Evolutionary conservation across 2,113 vertebrate species (phyloP), one percentile per base, ranked within the genome.

Genomic region (Hiodon alosoides): DNA sequence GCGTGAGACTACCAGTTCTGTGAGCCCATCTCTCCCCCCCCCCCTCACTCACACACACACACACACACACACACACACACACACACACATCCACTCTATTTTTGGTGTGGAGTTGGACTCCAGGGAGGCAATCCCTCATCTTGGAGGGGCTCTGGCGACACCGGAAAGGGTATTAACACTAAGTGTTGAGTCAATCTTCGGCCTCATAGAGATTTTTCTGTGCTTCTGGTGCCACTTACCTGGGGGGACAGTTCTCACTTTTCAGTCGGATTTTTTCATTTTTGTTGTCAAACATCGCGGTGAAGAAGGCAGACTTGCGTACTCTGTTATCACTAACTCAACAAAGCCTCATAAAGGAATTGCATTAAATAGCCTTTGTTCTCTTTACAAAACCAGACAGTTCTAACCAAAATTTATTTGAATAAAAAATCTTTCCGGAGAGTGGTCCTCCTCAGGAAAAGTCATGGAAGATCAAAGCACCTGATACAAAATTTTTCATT

Each of bases 401-500:
- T 59, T 71, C 51, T 67, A 57, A 50, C 50, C 57, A 3, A 16
- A 8, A 2, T 16, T 73, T 50, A 65, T 7, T 53, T 64, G 53
- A 13, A 54, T 51, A 69, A 69, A 69, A 69, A 75, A 59, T 58
- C 8, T 68, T 58, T 75, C 64, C 17, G 62, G 60, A 73, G 52
- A 53, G 67, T 62, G 70, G 55, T 14, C 48, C 65, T n/a, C 6
- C 16, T 67, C 53, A 50, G 66, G 61, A 58, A 71, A 73, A 69
- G 7, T 3, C 3, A 7, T 17, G 61, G 65, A 53, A 82, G 81
- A 81, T 82, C 82, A 82, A 84, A 82, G 80, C 72, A 53, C 68
- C 70, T 68, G 74, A 72, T 77, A 69, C 76, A 77, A 79, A 65
- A 79, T 81, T 74, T 73, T 59, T 73, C 83, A 83, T 84, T 77